Percentiles rank a stretch among this genome's conserved stretches.
Conservation (phyloP, 2,888 invertebrate species). For the Agrochola circellaris region DNA sequence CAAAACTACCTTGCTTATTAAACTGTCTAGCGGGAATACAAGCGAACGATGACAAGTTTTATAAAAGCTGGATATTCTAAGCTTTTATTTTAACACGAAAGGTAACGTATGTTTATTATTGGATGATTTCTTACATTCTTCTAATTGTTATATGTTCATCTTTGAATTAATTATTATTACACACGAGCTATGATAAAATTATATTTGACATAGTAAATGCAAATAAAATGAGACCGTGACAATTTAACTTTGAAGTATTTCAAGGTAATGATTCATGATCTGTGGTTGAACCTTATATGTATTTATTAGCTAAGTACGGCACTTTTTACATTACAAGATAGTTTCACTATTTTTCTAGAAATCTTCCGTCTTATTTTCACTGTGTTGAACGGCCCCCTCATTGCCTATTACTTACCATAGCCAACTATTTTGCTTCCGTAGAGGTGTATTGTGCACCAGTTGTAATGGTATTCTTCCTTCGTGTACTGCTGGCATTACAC, state of each 20-base stretch:
- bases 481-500: background rate
- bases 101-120: background rate
- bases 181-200: background rate
- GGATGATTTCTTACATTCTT: background rate
- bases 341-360: background rate
- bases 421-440: background rate
- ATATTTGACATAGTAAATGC: background rate
- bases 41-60: background rate
- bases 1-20: too few relatives aligned
- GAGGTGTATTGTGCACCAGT: background rate
- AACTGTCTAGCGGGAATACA: background rate
- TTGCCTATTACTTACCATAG: background rate
- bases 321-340: background rate
- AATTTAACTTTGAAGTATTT: background rate
- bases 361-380: background rate
- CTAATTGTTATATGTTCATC: background rate
- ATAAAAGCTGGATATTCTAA: background rate
- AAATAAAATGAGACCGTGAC: background rate
- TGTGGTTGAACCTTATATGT: background rate
- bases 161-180: background rate
- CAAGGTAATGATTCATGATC: background rate
- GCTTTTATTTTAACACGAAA: background rate
- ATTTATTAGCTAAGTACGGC: background rate
- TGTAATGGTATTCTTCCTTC: background rate
- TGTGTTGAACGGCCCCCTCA: background rate